Evolutionary conservation across 1,140 invertebrate genomes (phyloP), one percentile per base, ranked within the genome.

Genomic region (Drosophila ficusphila): DNA sequence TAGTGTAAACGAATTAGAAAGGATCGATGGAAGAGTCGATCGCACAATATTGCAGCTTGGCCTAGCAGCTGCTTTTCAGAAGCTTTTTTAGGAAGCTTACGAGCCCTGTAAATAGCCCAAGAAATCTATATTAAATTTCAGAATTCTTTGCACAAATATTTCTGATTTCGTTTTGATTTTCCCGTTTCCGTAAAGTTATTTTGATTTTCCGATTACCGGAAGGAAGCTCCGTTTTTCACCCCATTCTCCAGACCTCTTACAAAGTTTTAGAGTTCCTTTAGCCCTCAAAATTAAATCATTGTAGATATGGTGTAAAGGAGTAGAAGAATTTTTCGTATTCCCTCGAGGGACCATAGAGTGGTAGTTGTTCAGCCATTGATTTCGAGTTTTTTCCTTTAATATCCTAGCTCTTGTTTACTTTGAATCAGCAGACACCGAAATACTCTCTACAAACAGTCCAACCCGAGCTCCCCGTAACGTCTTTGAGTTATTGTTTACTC

Each of bases 91-190:
- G 39, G 42, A 65, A 51, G 60, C 62, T 67, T 65, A 51, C 44
- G 4, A 65, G 34, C 21, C 60, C 58, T 67, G 60, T 67, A 67
- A 51, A 67, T 65, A 67, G 60, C 42, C 27, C 19, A 51, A 52
- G 51, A 34, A 56, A 18, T 19, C 46, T 11, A 49, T 34, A 9
- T 1, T 58, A 70, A 57, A 47, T 47, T 52, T 5, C 33, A 23
- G 33, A 81, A 73, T 81, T 82, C 34, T 61, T 36, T 65, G 78
- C 78, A 81, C 77, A 36, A 27, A 51, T 25, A 52, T 34, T 25
- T 48, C 14, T 3, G 12, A 29, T 62, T 46, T 54, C 3, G 18
- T 33, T 21, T 36, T 25, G 0, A 29, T 29, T 12, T 68, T 48
- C 38, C 19, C 14, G 7, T n/a, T 6, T 25, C 12, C 6, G 12